Evolutionary conservation across 2,113 vertebrate genomes (phyloP).

Genomic region (Seriola rivoliana): DNA sequence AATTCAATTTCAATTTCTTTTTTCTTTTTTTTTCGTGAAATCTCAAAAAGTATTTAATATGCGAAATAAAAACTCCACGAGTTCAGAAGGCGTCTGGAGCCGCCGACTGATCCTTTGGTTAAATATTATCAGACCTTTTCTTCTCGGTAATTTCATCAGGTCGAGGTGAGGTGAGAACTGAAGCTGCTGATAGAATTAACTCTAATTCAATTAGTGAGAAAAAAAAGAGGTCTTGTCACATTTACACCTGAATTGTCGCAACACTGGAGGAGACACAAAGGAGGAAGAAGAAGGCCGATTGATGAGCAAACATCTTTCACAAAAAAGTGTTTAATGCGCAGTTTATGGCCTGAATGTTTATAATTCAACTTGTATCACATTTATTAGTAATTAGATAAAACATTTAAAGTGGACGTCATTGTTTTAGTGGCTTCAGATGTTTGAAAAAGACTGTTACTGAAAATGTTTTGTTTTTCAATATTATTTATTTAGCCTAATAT

Average conservation of each 20-base stretch:
- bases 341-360: background rate
- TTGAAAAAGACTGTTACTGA: background rate
- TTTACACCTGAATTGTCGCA: conserved; percentile 53
- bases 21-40: background rate
- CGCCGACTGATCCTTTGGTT: conserved; percentile 42
- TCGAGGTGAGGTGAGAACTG: conserved; percentile 59
- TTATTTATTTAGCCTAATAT: background rate
- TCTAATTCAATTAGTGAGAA: conserved; percentile 69
- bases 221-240: conserved; percentile 15
- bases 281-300: background rate
- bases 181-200: conserved; percentile 72
- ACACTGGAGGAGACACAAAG: conserved; percentile 18
- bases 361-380: background rate
- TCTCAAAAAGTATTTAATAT: background rate
- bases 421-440: background rate
- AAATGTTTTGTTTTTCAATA: background rate
- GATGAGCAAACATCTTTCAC: background rate
- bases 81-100: background rate
- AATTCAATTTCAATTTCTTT: background rate
- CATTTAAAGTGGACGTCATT: background rate
- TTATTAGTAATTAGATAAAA: background rate
- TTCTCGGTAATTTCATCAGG: conserved; percentile 73
- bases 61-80: background rate
- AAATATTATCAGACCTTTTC: conserved; percentile 68
- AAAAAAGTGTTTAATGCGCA: background rate